Evolutionary conservation across 1,140 invertebrate genomes (phyloP).

Genomic region (Luehdorfia chinensis): DNA sequence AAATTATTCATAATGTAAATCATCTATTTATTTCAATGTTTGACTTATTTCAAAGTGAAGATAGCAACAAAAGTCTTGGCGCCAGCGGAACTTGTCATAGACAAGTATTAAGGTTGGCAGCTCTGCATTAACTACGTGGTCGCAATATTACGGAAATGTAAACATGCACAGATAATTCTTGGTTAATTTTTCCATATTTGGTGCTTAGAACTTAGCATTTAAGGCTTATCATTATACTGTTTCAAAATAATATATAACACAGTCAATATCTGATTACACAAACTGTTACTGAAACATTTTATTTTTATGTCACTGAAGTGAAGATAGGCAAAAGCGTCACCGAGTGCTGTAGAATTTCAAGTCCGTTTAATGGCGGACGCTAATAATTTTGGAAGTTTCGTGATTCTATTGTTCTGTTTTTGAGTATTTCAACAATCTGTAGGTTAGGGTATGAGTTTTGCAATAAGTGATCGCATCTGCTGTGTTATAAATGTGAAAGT

Average conservation of each 20-base stretch:
- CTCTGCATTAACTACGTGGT: conserved; percentile 70
- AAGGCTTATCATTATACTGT: conserved; percentile 25
- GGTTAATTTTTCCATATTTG: conserved; percentile 38
- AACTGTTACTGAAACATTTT: conserved; percentile 30
- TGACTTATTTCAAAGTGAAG: conserved; percentile 26
- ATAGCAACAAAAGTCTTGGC: conserved; percentile 49
- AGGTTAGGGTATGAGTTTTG: conserved; percentile 54
- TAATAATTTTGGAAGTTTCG: conserved; percentile 76
- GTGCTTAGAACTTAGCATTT: conserved; percentile 32
- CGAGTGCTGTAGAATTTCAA: conserved; percentile 70
- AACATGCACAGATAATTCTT: conserved; percentile 67
- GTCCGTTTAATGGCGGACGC: conserved; percentile 75
- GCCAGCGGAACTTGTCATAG: conserved; percentile 61
- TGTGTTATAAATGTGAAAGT: conserved; percentile 66
- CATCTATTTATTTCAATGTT: too few relatives aligned
- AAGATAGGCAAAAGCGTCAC: conserved; percentile 72
- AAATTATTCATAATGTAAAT: too few relatives aligned
- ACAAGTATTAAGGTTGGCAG: conserved; percentile 46
- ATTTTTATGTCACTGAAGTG: conserved; percentile 67
- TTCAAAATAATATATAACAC: conserved; percentile 24
- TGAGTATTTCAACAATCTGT: conserved; percentile 41
- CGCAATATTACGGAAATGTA: conserved; percentile 68
- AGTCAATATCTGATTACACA: conserved; percentile 23
- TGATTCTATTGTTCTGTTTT: conserved; percentile 75
- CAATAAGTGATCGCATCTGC: conserved; percentile 48